A percentile compares a stretch with the other conserved stretches of the same genome.
Evolutionary conservation across 2,888 invertebrate species (phyloP).

Genomic region (Digitonthophagus gazella): DNA sequence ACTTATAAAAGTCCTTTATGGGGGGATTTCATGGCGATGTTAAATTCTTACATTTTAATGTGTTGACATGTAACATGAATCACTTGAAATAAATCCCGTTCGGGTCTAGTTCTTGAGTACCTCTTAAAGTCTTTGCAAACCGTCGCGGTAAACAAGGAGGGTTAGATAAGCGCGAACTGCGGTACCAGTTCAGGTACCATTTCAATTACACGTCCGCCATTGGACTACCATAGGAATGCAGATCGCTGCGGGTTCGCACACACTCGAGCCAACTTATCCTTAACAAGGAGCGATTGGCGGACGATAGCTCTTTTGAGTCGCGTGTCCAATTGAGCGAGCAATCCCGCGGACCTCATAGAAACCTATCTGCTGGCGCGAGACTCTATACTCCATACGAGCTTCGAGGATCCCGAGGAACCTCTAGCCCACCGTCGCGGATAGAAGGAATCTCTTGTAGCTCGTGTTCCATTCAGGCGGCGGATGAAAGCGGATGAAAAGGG

Average conservation of each 20-base stretch:
- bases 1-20: neutral
- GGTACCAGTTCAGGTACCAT: slow-evolving; percentile 20
- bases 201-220: slow-evolving; percentile 27
- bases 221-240: slow-evolving; percentile 25
- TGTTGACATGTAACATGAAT: too few relatives aligned
- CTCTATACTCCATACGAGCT: neutral
- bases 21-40: too few relatives aligned
- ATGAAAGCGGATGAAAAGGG: slow-evolving; percentile 19
- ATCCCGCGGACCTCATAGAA: slow-evolving; percentile 33
- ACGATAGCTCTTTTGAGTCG: slow-evolving; percentile 32
- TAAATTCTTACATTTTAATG: neutral
- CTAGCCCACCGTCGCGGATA: neutral
- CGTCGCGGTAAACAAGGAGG: too few relatives aligned
- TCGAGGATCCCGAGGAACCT: neutral
- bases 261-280: slow-evolving; percentile 15
- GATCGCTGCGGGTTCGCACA: slow-evolving; percentile 20
- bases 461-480: slow-evolving; percentile 20
- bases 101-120: too few relatives aligned
- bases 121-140: too few relatives aligned
- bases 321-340: slow-evolving; percentile 41
- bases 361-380: slow-evolving; percentile 19
- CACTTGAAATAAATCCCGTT: too few relatives aligned
- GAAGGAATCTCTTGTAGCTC: slow-evolving; percentile 13
- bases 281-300: slow-evolving; percentile 28
- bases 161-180: neutral